These are phyloP conservation scores for Regulus satrapa DNA, from an alignment of 2,113 vertebrate genomes.

Conservation along the genomic window DNA sequence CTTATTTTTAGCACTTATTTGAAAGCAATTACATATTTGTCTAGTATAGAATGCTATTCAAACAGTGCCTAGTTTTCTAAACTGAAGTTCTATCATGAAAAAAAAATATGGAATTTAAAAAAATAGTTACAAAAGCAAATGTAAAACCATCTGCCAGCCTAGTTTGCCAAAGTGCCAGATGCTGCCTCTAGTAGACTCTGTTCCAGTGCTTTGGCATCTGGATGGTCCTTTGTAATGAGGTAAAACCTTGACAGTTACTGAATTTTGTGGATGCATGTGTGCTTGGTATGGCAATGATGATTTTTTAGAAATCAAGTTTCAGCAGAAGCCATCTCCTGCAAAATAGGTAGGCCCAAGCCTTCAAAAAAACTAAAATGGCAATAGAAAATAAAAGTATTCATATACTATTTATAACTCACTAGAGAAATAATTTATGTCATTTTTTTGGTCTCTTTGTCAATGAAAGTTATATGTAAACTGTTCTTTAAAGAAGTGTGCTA, in stretches of 20 bases:
- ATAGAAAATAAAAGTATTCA: not conserved
- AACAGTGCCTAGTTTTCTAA: not conserved
- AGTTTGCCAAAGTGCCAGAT: slow-evolving; percentile 6
- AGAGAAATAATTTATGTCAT: not conserved
- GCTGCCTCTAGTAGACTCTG: not conserved
- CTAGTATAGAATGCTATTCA: not conserved
- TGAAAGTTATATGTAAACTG: not conserved
- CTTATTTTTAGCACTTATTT: not conserved
- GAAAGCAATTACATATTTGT: not conserved
- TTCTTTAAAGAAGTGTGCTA: not conserved
- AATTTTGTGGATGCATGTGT: not conserved
- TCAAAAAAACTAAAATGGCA: not conserved
- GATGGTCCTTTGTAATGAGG: not conserved
- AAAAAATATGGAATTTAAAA: not conserved
- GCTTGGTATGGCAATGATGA: not conserved
- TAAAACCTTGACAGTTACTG: not conserved
- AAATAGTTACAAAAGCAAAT: not conserved
- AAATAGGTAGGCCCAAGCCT: not conserved
- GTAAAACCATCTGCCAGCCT: not conserved
- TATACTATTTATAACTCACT: not conserved
- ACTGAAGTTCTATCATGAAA: not conserved
- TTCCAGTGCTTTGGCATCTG: not conserved
- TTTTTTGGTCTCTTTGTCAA: not conserved
- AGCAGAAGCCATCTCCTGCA: not conserved
- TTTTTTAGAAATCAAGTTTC: not conserved